Conservation (phyloP, 2,797 vertebrate genomes). For the Sarcophilus harrisii region DNA sequence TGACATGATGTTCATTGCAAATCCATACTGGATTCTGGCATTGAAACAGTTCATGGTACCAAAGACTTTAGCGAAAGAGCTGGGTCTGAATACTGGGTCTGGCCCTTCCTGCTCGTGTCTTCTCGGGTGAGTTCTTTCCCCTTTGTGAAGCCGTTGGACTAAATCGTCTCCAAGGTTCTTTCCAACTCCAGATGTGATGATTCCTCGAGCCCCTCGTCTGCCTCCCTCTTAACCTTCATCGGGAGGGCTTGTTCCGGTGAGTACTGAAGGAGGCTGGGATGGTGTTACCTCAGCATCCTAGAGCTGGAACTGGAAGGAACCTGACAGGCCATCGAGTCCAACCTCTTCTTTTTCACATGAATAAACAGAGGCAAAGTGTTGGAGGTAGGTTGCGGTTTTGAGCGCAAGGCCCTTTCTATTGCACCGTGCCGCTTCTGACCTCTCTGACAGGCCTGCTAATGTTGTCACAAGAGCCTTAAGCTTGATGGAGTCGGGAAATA, state of each 20-base stretch:
- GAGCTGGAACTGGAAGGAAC: not conserved
- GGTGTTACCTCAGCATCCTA: not conserved
- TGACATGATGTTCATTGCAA: not conserved
- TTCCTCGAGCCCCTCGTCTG: not conserved
- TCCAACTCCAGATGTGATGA: not conserved
- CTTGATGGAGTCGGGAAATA: not conserved
- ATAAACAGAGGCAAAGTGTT: not conserved
- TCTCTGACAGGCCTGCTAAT: not conserved
- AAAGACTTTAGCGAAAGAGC: not conserved
- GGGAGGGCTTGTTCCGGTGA: not conserved
- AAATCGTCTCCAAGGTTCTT: not conserved
- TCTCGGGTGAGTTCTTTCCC: not conserved
- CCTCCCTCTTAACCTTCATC: not conserved
- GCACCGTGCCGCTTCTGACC: not conserved
- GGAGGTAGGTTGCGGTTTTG: not conserved
- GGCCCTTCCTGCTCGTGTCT: not conserved
- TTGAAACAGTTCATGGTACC: not conserved
- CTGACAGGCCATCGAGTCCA: not conserved
- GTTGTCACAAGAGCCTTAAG: not conserved
- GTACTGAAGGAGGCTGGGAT: not conserved
- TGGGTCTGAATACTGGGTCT: not conserved
- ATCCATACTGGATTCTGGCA: not conserved
- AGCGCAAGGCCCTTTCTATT: not conserved
- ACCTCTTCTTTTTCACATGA: not conserved
- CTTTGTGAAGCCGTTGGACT: not conserved